phyloP scores from a whole-genome alignment of 2,113 vertebrate species.

The Pyxicephalus adspersus region DNA sequence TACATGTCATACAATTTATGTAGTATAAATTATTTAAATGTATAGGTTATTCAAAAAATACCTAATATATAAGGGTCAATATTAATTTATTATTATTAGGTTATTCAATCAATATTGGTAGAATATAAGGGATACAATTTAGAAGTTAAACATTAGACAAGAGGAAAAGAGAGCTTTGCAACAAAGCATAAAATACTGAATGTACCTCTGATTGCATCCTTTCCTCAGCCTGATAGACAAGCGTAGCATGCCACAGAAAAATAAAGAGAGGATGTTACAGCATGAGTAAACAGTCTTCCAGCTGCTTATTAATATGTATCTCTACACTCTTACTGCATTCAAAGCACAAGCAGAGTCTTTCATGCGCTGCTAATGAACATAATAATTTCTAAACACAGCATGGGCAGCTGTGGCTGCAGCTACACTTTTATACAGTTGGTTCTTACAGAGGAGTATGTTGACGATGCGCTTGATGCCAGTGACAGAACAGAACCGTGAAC shows the following conservation, averaged over 20 bases:
- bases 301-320: slow-evolving; percentile 1
- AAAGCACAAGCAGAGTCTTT: slow-evolving; percentile 37
- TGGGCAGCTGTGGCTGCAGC: not conserved
- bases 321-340: not conserved
- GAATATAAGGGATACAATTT: too few relatives aligned
- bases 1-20: not conserved
- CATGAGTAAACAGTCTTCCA: slow-evolving; percentile 10
- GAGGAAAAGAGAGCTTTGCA: not conserved
- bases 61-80: too few relatives aligned
- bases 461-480: slow-evolving; percentile 91
- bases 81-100: too few relatives aligned
- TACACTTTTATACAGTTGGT: slow-evolving; percentile 21
- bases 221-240: slow-evolving; percentile 87
- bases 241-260: slow-evolving; percentile 68
- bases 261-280: slow-evolving; percentile 71
- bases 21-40: too few relatives aligned
- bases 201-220: slow-evolving; percentile 96
- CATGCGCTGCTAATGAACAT: slow-evolving; percentile 36
- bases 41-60: not conserved
- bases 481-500: slow-evolving; percentile 94
- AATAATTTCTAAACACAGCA: not conserved
- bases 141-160: not conserved
- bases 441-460: slow-evolving; percentile 94
- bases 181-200: slow-evolving; percentile 44
- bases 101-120: too few relatives aligned